Conservation (phyloP, 2,113 vertebrate genomes). For the Embiotoca jacksoni region DNA sequence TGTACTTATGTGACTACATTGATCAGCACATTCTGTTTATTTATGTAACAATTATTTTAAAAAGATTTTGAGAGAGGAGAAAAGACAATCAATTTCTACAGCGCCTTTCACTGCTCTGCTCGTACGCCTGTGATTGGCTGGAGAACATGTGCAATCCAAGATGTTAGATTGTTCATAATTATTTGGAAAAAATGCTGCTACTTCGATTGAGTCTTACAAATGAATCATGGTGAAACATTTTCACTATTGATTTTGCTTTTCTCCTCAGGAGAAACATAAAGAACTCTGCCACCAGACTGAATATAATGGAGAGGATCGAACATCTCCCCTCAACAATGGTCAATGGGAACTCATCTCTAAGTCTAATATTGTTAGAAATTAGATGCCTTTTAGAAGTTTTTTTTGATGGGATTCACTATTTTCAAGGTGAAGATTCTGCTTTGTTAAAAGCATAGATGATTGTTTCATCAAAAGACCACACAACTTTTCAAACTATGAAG, state of each 20-base stretch:
- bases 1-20: constrained; percentile 85
- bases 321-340: constrained; percentile 83
- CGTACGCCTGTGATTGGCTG: constrained; percentile 78
- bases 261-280: constrained; percentile 85
- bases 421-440: constrained; percentile 57
- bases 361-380: constrained; percentile 72
- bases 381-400: constrained; percentile 59
- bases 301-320: constrained; percentile 86
- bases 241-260: constrained; percentile 87
- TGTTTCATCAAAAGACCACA: constrained; percentile 54
- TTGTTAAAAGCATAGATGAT: constrained; percentile 67
- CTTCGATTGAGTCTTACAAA: constrained; percentile 88
- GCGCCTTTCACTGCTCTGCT: constrained; percentile 78
- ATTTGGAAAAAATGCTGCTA: constrained; percentile 89
- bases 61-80: constrained; percentile 76
- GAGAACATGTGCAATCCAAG: constrained; percentile 72
- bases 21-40: constrained; percentile 85
- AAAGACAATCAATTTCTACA: constrained; percentile 81
- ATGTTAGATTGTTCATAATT: constrained; percentile 90
- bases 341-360: constrained; percentile 73
- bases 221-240: constrained; percentile 87
- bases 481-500: constrained; percentile 59
- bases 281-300: constrained; percentile 82
- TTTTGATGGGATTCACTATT: constrained; percentile 70
- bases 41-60: constrained; percentile 65